phyloP scores from a whole-genome alignment of 2,888 invertebrate genomes.

The Pristionchus exspectatus region DNA sequence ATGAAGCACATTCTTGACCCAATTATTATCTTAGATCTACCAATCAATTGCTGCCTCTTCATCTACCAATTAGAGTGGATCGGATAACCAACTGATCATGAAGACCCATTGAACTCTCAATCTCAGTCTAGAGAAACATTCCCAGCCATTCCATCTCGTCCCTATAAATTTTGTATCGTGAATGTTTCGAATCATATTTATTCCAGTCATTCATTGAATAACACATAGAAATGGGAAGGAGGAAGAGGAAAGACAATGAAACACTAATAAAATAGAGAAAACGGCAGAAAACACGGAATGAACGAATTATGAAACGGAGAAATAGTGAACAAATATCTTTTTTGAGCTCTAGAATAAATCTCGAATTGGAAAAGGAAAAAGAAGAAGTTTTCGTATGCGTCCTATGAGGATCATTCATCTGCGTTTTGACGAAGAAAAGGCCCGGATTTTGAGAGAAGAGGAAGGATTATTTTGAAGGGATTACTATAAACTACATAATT shows the following conservation, averaged over 20 bases:
- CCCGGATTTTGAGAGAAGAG: neutral
- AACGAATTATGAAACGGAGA: conserved; percentile 3
- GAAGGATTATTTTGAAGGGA: neutral
- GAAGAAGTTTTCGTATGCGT: conserved; percentile 23
- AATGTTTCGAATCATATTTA: conserved; percentile 12
- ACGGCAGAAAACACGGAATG: conserved; percentile 16
- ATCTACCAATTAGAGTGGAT: neutral
- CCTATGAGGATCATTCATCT: conserved; percentile 46
- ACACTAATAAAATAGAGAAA: conserved; percentile 27
- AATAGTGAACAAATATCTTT: neutral
- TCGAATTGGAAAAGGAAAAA: conserved; percentile 17
- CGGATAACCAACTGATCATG: neutral
- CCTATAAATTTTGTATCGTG: neutral
- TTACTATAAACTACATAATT: neutral
- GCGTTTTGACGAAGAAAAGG: conserved; percentile 18
- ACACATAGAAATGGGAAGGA: conserved; percentile 27
- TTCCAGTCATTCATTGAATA: neutral
- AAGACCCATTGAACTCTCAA: neutral
- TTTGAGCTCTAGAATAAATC: conserved; percentile 30
- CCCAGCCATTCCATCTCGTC: neutral
- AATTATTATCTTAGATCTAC: neutral
- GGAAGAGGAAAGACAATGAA: conserved; percentile 27
- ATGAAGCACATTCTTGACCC: neutral
- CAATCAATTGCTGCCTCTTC: neutral
- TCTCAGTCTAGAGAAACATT: neutral